Evolutionary conservation across 1,140 invertebrate genomes (phyloP), one percentile per base, ranked within the genome.

Genomic region (Leptoteleia sp.): DNA sequence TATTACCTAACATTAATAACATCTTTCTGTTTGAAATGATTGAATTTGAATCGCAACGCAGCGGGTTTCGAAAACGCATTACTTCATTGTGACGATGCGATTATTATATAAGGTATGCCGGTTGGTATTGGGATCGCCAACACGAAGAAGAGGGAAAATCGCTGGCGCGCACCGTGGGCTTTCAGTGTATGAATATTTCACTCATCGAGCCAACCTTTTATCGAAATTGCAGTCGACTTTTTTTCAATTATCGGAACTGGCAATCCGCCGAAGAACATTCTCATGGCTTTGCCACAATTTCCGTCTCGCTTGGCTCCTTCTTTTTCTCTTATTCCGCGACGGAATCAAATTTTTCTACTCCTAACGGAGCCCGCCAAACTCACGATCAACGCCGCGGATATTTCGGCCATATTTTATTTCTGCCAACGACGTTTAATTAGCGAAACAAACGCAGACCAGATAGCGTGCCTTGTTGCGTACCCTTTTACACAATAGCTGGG

Each of bases 151-250:
- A 17, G 15, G 16, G 7, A 22, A 61, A 61, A 57, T 42, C 25
- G 37, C n/a, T 42, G 12, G 3, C 7, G 47, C 6, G 19, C 3
- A 5, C 8, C 15, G 16, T 9, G 12, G 40, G 16, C 17, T 35
- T 35, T 35, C 16, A 35, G 4, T 54, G 13, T 9, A 43, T 16
- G 64, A 31, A 33, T 11, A 35, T 57, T 55, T 54, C 25, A 9
- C 52, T 57, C 64, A 68, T 38, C 31, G 19, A 48, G 64, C 22
- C 42, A 57, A 68, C 64, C 52, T 68, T 57, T 68, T 57, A 68
- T 68, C 64, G 52, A 68, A 68, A 57, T 68, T 68, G 64, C 52
- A 47, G 50, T 57, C 22, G 31, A 68, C 64, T 37, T 57, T 67
- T 57, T 64, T 68, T 68, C 52, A 57, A 48, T 68, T 55, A 59